Base-by-base conservation (phyloP, 2,113 vertebrate species). In the Addax nasomaculatus region DNA sequence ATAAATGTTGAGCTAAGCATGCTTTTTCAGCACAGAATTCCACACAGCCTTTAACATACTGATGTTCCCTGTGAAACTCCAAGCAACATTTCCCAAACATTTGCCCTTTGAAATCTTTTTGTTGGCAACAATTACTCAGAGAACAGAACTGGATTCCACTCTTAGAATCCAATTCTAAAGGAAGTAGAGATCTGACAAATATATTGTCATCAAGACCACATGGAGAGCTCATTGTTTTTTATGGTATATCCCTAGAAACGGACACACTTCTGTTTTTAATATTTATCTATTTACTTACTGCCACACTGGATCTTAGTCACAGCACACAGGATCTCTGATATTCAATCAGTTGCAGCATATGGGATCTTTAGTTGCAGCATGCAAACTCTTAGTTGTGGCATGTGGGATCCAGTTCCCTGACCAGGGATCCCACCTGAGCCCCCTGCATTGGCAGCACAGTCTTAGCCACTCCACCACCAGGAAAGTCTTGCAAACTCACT, bases 281-380 rank as follows among this genome's bases (percentile, higher is more conserved):
- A 43, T 43, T 27, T 39, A 27, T 43, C 67, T 39, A 43, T 25
- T 43, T 43, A 76, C 43, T 76, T 76, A 76, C 39, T 76, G 39
- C 12, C 1, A 0, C 39, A 43, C 70, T 76, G 70, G 70, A 43
- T 76, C 39, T 43, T 43, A 27, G 6, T 27, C 3, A 0, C 70
- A 76, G 70, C 70, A 43, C 12, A 43, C 70, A 76, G 39, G 23
- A 43, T 27, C 39, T 43, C 39, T 73, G 64, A 73, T 39, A 73
- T 73, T 25, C n/a, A 73, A 23, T 39, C 19, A 43, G 23, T 43
- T 27, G 70, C 70, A 76, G 70, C 23, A 43, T 76, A 7, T 39
- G 23, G 39, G 23, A 43, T 43, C 39, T 76, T 76, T 27, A 76
- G 23, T 43, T 76, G 36, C 12, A 14, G 39, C 70, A 2, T 15